These are phyloP conservation scores for Rhyzopertha dominica DNA, from an alignment of 1,140 invertebrate species.

Conservation along the genomic window DNA sequence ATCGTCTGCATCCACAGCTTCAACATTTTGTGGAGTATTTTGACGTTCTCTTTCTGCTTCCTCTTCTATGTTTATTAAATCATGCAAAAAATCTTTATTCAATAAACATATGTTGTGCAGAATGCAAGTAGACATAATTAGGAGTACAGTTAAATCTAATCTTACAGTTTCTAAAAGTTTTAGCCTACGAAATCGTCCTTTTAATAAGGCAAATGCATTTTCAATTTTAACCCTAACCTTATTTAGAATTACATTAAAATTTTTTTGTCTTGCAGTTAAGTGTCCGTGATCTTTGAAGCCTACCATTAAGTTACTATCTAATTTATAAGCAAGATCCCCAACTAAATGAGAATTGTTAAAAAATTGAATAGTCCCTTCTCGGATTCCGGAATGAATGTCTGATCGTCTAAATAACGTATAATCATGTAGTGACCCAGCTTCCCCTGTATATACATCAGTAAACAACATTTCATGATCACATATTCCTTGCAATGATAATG, in stretches of 20 bases:
- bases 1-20: neutral
- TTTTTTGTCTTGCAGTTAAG: neutral
- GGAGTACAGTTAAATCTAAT: neutral
- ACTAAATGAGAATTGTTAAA: neutral
- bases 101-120: conserved; percentile 3
- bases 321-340: conserved; percentile 10
- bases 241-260: conserved; percentile 3
- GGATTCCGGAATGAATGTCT: conserved; percentile 4
- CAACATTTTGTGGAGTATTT: neutral
- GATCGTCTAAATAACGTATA: conserved; percentile 8
- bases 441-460: conserved; percentile 15
- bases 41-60: conserved; percentile 4
- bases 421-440: conserved; percentile 19
- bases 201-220: conserved; percentile 10
- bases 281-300: neutral
- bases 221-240: conserved; percentile 1
- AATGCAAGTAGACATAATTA: neutral
- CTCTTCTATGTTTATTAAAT: neutral
- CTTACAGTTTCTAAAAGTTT: neutral
- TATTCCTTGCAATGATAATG: conserved; percentile 18
- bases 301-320: conserved; percentile 6
- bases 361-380: neutral
- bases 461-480: conserved; percentile 18
- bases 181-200: conserved; percentile 3
- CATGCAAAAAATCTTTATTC: neutral